These are phyloP conservation scores for Archips crataeganus DNA, from an alignment of 2,888 invertebrate genomes.

Conservation along the genomic window DNA sequence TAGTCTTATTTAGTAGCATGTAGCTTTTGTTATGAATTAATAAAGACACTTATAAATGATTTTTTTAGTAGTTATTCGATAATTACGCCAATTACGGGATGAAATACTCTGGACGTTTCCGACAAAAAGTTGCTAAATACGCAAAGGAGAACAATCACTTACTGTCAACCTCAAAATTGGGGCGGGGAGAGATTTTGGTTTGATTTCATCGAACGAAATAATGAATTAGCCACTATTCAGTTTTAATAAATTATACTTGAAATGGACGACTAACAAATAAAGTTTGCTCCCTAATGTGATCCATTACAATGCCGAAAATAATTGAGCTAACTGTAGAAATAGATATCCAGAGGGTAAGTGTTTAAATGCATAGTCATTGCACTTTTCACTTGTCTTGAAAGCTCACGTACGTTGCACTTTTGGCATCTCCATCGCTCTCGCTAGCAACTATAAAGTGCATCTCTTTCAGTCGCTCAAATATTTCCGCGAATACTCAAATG, in stretches of 20 bases:
- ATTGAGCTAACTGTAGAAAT: slow-evolving; percentile 86
- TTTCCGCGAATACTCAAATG: too few species aligned
- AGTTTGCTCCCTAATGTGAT: slow-evolving; percentile 44
- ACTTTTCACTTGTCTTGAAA: background rate
- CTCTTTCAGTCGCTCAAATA: too few species aligned
- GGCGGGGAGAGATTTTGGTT: slow-evolving; percentile 20
- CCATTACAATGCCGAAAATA: slow-evolving; percentile 79
- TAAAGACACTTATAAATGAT: background rate
- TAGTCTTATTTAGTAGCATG: background rate
- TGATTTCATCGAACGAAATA: slow-evolving; percentile 12
- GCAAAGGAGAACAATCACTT: background rate
- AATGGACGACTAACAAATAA: slow-evolving; percentile 22
- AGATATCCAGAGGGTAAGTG: slow-evolving; percentile 83
- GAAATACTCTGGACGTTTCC: background rate
- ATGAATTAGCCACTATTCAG: slow-evolving; percentile 18
- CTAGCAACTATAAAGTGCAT: too few species aligned
- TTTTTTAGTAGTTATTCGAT: too few species aligned
- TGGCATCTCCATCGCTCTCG: too few species aligned
- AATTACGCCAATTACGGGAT: background rate
- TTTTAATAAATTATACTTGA: background rate
- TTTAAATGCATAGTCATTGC: background rate
- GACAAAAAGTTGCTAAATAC: background rate
- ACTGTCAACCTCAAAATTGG: slow-evolving; percentile 27
- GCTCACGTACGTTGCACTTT: too few species aligned
- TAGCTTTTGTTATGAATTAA: background rate